These are phyloP conservation scores for Brachionus rubens DNA, from an alignment of 1,140 invertebrate genomes.

Conservation along the genomic window DNA sequence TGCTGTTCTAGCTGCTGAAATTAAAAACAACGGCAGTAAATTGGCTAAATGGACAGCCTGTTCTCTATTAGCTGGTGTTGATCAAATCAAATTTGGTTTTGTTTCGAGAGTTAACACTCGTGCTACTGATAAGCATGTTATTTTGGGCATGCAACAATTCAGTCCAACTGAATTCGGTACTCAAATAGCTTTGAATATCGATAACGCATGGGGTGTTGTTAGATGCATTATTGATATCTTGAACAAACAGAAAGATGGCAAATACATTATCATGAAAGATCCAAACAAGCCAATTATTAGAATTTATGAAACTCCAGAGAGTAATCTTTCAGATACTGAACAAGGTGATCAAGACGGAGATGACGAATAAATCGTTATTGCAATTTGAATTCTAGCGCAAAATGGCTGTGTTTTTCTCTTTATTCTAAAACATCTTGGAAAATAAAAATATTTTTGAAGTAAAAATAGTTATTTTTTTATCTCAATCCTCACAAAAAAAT, in stretches of 20 bases:
- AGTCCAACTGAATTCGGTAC: conserved; percentile 96
- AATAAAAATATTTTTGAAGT: conserved; percentile 36
- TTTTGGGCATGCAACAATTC: conserved; percentile 95
- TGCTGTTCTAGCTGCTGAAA: conserved; percentile 93
- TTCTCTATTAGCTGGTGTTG: conserved; percentile 87
- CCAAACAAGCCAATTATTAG: conserved; percentile 90
- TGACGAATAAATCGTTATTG: conserved; percentile 68
- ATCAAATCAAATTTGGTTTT: conserved; percentile 97
- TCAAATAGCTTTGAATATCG: conserved; percentile 98
- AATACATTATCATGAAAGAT: conserved; percentile 97
- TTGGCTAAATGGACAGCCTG: conserved; percentile 95
- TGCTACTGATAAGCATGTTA: conserved; percentile 92
- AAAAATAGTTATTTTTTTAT: too few species aligned
- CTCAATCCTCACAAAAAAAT: too few species aligned
- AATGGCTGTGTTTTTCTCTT: not conserved
- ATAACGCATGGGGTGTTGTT: conserved; percentile 98
- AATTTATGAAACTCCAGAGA: conserved; percentile 93
- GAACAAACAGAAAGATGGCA: conserved; percentile 93
- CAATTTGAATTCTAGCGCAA: too few species aligned
- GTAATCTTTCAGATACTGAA: conserved; percentile 95
- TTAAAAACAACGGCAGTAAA: conserved; percentile 97
- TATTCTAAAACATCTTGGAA: conserved; percentile 24
- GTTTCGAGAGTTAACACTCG: conserved; percentile 87
- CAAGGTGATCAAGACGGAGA: conserved; percentile 65
- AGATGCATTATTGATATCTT: conserved; percentile 95